A percentile compares a stretch with the other conserved stretches of the same genome.
Conservation (phyloP, 2,797 vertebrate species). For the Rhincodon typus region DNA sequence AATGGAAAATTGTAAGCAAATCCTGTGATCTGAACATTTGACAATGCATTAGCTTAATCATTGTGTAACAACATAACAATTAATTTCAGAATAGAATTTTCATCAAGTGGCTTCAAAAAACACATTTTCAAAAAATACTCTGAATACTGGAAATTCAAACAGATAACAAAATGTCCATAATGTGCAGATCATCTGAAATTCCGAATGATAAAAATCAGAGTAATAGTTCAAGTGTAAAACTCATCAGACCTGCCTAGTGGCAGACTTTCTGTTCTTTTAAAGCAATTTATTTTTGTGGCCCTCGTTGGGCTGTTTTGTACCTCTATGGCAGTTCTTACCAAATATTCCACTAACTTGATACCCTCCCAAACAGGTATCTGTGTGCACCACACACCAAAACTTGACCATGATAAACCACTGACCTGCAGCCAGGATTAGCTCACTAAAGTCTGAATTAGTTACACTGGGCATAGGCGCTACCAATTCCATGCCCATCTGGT, state of each 20-base stretch:
- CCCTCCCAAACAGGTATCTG: background rate
- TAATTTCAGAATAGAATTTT: background rate
- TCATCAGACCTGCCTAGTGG: background rate
- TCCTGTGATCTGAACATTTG: too few species aligned
- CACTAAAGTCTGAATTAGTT: background rate
- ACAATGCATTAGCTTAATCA: background rate
- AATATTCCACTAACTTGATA: background rate
- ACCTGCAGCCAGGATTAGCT: background rate
- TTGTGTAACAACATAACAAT: background rate
- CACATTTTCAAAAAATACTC: background rate
- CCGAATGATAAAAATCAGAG: background rate
- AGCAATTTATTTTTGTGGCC: background rate
- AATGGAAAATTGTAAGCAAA: too few species aligned
- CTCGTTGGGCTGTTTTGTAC: background rate
- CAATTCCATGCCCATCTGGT: background rate
- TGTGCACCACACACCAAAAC: background rate
- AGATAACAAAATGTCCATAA: background rate
- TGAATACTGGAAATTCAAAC: background rate
- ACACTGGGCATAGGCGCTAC: background rate
- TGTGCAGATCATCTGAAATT: background rate
- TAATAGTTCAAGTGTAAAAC: background rate
- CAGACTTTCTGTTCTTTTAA: background rate
- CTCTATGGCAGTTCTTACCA: background rate
- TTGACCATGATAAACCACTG: background rate
- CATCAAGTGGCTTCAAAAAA: background rate